Evolutionary conservation across 1,140 invertebrate species (phyloP), one percentile per base, ranked within the genome.

Genomic region (Limonius californicus): DNA sequence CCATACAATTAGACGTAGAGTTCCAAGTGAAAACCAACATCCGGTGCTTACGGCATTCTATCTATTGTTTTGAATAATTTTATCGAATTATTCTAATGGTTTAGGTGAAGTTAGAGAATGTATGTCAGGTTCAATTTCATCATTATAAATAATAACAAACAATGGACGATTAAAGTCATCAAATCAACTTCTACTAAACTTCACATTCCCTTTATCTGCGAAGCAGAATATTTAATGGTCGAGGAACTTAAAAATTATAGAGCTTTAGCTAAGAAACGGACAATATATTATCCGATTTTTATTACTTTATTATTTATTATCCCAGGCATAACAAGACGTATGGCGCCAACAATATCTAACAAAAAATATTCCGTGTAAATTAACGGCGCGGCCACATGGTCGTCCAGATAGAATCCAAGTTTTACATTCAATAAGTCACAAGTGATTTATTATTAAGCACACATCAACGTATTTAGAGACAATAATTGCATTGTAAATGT

Each of bases 401-500:
- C 35, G 62, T 63, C 59, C 62, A 67, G 65, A 67, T 62, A 61
- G 21, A 43, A 11, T 19, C 50, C 16, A 54, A 65, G 60, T 64
- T 68, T 66, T 68, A 64, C 63, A 61, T 70, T 68, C 66, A 68
- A 66, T 70, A 68, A 70, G 61, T 70, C 68, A 66, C 63, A 11
- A 50, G 68, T 70, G 67, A 70, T 68, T 70, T 70, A 70, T 70
- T 53, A 61, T 7, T 12, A 39, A 43, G 32, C 43, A 57, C 55
- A 62, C 60, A 62, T 61, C 58, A 62, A 14, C 8, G 58, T 67
- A 60, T 63, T 64, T 66, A 70, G 59, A 66, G 66, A 70, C 65
- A 70, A 70, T 70, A 70, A 70, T 68, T 70, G 68, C 66, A 70
- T 68, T 70, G 68, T 70, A 70, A 70, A 68, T 62, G 64, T 21